Conservation (phyloP, 92 coral and sea anemone species). For the Blastomussa wellsi region DNA sequence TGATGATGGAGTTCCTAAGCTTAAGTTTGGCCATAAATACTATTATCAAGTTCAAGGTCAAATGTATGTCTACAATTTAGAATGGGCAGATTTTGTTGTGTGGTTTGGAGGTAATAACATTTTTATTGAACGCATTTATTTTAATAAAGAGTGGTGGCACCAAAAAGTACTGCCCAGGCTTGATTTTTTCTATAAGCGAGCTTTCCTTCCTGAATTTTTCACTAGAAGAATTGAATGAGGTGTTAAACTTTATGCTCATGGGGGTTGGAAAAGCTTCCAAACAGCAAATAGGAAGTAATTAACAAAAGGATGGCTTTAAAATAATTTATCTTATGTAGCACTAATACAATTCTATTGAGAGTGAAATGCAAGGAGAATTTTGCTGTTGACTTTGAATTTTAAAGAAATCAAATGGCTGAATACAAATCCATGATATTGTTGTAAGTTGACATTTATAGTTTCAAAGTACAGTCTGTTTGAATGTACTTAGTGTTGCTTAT, state of each 20-base stretch:
- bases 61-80: constrained; percentile 46
- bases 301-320: background rate
- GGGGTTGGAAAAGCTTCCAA: constrained; percentile 43
- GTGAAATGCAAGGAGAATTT: no score
- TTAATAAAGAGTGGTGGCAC: constrained; percentile 46
- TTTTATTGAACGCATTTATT: constrained; percentile 27
- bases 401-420: constrained; percentile 2
- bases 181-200: no score
- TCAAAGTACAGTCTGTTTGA: no score
- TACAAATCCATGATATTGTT: background rate
- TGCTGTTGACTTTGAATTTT: background rate
- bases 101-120: constrained; percentile 48
- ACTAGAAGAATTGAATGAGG: constrained; percentile 50
- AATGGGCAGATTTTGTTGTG: constrained; percentile 46
- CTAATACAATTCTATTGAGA: no score
- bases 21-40: background rate
- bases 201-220: no score
- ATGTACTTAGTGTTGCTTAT: no score
- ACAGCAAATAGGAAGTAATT: constrained; percentile 14
- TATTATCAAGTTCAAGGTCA: constrained; percentile 58
- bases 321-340: no score
- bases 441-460: background rate
- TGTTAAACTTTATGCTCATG: constrained; percentile 40
- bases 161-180: no score
- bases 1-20: constrained; percentile 23